Conservation (phyloP, 2,113 vertebrate species). For the Nesoenas mayeri region DNA sequence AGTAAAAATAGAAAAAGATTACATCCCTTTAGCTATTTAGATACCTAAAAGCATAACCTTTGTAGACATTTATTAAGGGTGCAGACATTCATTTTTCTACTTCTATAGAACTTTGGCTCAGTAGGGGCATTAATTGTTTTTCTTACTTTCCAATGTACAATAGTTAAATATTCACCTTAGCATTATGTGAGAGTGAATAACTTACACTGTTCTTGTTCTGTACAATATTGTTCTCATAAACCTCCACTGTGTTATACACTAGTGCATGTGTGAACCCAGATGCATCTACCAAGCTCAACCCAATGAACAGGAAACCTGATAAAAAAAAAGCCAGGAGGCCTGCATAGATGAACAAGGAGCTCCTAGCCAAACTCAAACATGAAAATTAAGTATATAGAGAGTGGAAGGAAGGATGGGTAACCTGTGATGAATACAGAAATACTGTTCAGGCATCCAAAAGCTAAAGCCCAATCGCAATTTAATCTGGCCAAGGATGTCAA, state of each 20-base stretch:
- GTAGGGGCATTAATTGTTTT: background rate
- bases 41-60: background rate
- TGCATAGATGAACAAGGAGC: too few species aligned
- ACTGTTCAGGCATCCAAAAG: too few species aligned
- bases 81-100: background rate
- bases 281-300: background rate
- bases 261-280: background rate
- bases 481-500: too few species aligned
- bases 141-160: background rate
- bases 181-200: background rate
- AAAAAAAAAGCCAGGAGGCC: background rate
- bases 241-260: background rate
- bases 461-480: too few species aligned
- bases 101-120: background rate
- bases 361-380: too few species aligned
- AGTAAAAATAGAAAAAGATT: background rate
- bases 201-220: background rate
- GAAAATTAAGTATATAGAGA: too few species aligned
- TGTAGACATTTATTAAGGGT: background rate
- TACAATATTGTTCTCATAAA: background rate
- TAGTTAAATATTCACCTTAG: background rate
- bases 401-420: too few species aligned
- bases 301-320: background rate
- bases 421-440: too few species aligned
- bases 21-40: background rate